Percentiles rank a stretch among this genome's conserved stretches.
These are phyloP conservation scores for Drosophila serrata DNA, from an alignment of 1,140 invertebrate genomes.

Conservation along the genomic window DNA sequence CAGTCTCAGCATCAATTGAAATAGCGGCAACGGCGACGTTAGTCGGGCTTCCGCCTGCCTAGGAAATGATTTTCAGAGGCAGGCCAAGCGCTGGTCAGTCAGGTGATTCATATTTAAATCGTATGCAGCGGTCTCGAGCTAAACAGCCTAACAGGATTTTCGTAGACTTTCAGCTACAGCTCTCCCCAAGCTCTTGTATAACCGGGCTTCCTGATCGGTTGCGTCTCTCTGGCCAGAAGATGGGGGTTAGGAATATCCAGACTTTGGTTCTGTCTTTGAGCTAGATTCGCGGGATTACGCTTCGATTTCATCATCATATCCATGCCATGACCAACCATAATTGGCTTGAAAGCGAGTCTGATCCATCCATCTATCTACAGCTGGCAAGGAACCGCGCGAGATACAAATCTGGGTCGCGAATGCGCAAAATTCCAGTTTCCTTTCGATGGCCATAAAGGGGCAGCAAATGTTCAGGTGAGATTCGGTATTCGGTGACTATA, in stretches of 20 bases:
- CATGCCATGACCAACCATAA: slow-evolving; percentile 12
- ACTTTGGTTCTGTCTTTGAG: too few species aligned
- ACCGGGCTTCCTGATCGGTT: slow-evolving; percentile 17
- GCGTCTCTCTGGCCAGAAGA: too few species aligned
- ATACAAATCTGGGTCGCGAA: slow-evolving; percentile 92
- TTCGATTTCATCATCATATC: not conserved
- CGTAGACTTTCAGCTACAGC: not conserved
- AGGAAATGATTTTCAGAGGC: slow-evolving; percentile 26
- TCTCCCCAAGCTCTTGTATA: slow-evolving; percentile 20
- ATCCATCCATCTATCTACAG: slow-evolving; percentile 83
- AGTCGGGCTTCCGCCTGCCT: slow-evolving; percentile 36
- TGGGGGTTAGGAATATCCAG: not conserved
- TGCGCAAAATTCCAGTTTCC: slow-evolving; percentile 91
- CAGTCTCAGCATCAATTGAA: slow-evolving; percentile 45
- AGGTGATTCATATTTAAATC: slow-evolving; percentile 52
- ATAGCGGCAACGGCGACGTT: slow-evolving; percentile 3
- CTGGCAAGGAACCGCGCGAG: slow-evolving; percentile 89
- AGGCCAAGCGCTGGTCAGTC: not conserved
- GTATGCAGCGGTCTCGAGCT: slow-evolving; percentile 10
- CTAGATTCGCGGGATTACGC: slow-evolving; percentile 16
- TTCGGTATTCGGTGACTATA: not conserved
- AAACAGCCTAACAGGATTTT: slow-evolving; percentile 43
- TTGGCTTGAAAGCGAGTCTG: slow-evolving; percentile 30
- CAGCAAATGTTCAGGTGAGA: slow-evolving; percentile 90
- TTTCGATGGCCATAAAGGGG: slow-evolving; percentile 91